phyloP scores from a whole-genome alignment of 2,797 vertebrate genomes.

The Hyperoplus immaculatus region DNA sequence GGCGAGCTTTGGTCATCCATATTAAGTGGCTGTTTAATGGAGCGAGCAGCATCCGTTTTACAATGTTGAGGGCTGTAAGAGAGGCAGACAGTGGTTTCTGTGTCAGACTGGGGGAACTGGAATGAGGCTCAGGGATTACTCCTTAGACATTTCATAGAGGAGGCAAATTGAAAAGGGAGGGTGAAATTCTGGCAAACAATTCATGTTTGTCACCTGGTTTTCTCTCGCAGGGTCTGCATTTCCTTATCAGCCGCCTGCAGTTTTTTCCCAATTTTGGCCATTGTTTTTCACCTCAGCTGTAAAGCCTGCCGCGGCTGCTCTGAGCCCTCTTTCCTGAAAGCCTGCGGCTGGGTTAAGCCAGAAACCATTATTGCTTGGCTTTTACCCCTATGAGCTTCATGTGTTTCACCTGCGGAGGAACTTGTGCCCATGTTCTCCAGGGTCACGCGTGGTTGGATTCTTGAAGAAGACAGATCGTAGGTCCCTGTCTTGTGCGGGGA shows the following conservation, averaged over 20 bases:
- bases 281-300: constrained; percentile 78
- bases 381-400: constrained; percentile 78
- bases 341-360: constrained; percentile 75
- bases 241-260: constrained; percentile 85
- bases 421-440: constrained; percentile 57
- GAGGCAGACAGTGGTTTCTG: constrained; percentile 75
- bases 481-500: constrained; percentile 56
- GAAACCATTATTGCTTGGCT: constrained; percentile 77
- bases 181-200: constrained; percentile 82
- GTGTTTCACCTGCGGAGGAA: constrained; percentile 70
- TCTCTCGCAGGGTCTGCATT: constrained; percentile 75
- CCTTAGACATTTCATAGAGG: constrained; percentile 78
- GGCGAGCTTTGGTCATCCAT: constrained; percentile 79
- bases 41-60: constrained; percentile 73
- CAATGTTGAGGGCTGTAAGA: constrained; percentile 67
- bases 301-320: constrained; percentile 65
- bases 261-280: constrained; percentile 78
- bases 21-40: constrained; percentile 79
- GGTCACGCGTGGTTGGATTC: constrained; percentile 62
- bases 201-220: constrained; percentile 85
- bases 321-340: constrained; percentile 67
- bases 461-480: constrained; percentile 49
- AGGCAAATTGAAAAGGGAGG: constrained; percentile 84
- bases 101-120: constrained; percentile 73
- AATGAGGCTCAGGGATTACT: constrained; percentile 83